These are phyloP conservation scores for Xenops minutus DNA, from an alignment of 2,797 vertebrate genomes.

Conservation along the genomic window DNA sequence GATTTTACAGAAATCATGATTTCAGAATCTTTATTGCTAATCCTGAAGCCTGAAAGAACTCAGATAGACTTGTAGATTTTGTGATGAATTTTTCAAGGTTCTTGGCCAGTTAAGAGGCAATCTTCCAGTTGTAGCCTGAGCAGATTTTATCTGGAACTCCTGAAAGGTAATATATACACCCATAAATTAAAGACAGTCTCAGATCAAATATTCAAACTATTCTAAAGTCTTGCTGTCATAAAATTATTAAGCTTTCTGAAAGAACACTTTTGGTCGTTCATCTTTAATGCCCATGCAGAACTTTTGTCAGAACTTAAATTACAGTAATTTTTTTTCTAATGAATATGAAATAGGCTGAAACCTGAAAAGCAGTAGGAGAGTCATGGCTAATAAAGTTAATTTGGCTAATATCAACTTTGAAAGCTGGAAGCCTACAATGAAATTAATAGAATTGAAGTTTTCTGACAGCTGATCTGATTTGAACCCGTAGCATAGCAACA, in stretches of 20 bases:
- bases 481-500: fast-evolving
- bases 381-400: not conserved
- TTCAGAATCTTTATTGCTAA: not conserved
- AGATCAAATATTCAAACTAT: not conserved
- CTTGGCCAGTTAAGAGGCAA: not conserved
- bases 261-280: not conserved
- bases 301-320: not conserved
- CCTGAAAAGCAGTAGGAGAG: not conserved
- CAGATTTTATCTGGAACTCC: not conserved
- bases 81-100: not conserved
- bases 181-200: not conserved
- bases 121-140: not conserved
- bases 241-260: not conserved
- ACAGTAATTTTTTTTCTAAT: not conserved
- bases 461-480: not conserved
- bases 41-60: not conserved
- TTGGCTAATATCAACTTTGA: not conserved
- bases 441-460: not conserved
- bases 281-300: not conserved
- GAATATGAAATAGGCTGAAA: not conserved
- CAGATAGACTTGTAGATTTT: not conserved
- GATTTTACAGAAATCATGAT: not conserved
- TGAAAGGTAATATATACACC: not conserved
- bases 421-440: not conserved
- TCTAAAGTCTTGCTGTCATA: not conserved